A percentile compares a stretch with the other conserved stretches of the same genome.
Evolutionary conservation across 2,113 vertebrate species (phyloP).

Genomic region (Crotalus horridus): DNA sequence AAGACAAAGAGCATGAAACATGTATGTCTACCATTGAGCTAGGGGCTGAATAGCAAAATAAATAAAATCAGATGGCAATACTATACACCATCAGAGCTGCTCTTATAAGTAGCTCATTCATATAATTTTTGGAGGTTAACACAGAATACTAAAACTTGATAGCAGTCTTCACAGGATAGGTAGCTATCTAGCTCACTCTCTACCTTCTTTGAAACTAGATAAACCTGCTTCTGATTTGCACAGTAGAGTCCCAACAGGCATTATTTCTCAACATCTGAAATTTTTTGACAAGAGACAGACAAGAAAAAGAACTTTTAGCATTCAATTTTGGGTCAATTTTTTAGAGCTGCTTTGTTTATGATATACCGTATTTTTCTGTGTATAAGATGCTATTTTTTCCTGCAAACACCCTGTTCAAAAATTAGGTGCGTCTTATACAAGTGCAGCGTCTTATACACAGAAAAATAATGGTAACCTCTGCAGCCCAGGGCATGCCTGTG

Average conservation of each 20-base stretch:
- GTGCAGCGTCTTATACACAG: too few relatives aligned
- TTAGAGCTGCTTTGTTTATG: background rate
- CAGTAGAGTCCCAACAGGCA: background rate
- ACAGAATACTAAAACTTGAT: background rate
- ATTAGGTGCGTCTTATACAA: too few relatives aligned
- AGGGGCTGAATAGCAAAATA: background rate
- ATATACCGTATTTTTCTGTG: background rate
- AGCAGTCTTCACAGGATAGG: background rate
- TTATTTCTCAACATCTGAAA: background rate
- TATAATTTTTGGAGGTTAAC: fast-evolving
- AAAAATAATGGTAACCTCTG: too few relatives aligned
- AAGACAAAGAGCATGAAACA: background rate
- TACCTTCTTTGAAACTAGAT: background rate
- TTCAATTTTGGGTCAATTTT: background rate
- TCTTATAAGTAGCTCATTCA: background rate
- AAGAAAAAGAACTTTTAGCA: background rate
- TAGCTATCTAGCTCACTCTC: background rate
- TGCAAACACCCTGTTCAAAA: too few relatives aligned
- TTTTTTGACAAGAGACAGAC: background rate
- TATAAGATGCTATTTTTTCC: too few relatives aligned
- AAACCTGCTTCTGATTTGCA: background rate
- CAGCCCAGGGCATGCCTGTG: too few relatives aligned
- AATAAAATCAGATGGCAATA: background rate
- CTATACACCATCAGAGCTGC: constrained; percentile 12
- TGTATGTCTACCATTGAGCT: background rate